A percentile compares a stretch with the other conserved stretches of the same genome.
phyloP scores from a whole-genome alignment of 2,888 invertebrate species.

The Caenorhabditis zanzibari region DNA sequence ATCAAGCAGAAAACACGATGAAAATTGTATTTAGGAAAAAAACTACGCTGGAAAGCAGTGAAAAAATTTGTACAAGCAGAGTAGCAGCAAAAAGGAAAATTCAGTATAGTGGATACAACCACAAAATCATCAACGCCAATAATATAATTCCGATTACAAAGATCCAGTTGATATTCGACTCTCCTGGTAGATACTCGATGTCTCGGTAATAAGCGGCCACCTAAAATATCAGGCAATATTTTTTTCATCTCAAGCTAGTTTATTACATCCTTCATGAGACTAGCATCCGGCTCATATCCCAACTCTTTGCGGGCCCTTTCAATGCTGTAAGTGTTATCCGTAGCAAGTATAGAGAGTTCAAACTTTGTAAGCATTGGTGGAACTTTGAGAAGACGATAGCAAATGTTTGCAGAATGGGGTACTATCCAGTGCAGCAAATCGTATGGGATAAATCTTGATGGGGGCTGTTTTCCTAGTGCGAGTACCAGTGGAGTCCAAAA shows the following conservation, averaged over 20 bases:
- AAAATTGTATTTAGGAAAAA: too few relatives aligned
- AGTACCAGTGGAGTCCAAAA: constrained; percentile 51
- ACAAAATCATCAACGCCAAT: too few relatives aligned
- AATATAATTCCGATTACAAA: too few relatives aligned
- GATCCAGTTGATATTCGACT: too few relatives aligned
- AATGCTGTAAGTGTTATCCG: constrained; percentile 50
- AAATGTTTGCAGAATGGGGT: constrained; percentile 4
- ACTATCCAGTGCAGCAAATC: not conserved
- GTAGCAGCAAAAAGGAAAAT: too few relatives aligned
- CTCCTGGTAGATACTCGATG: not conserved
- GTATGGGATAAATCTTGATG: constrained; percentile 21
- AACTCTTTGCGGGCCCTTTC: constrained; percentile 42
- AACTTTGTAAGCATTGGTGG: constrained; percentile 44
- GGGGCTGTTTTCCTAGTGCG: constrained; percentile 37
- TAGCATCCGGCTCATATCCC: constrained; percentile 47
- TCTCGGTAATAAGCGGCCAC: constrained; percentile 18
- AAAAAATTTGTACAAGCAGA: too few relatives aligned
- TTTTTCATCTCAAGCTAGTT: too few relatives aligned
- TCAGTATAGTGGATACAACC: too few relatives aligned
- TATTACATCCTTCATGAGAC: constrained; percentile 19
- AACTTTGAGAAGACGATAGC: constrained; percentile 1
- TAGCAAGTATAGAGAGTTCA: constrained; percentile 37
- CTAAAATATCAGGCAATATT: not conserved
- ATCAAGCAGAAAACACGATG: too few relatives aligned
- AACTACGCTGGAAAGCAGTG: too few relatives aligned